Base-by-base conservation (phyloP, 2,113 vertebrate species). In the Hyperopisus bebe region DNA sequence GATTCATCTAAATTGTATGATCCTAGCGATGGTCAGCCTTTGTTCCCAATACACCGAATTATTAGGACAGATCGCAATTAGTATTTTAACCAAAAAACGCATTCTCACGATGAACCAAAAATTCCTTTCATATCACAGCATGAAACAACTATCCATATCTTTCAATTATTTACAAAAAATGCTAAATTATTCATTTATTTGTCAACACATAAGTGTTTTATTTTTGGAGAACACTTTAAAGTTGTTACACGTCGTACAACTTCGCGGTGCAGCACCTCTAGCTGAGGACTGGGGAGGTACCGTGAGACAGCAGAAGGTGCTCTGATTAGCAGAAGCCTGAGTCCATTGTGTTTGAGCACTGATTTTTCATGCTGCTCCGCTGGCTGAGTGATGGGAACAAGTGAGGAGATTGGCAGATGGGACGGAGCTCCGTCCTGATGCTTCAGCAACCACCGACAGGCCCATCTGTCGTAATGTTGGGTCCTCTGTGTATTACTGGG, bases 331-430 rank as follows among this genome's bases (percentile, higher is more conserved):
- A 90, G 90, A 85, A 90, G 86, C 91, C 86, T 66, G 80, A n/a
- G 27, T 88, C 74, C 90, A 94, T 94, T 94, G 92, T 94, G 90
- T 91, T 88, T 82, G 90, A 89, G 91, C n/a, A 47, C 91, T 90
- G 91, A 92, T 93, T 92, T 91, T 90, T 90, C 90, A 88, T 92
- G 91, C 24, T 70, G 85, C 39, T 90, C 47, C 42, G 46, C 55
- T 86, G 55, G 55, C 83, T 90, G 55, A 87, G 84, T 87, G 89
- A 46, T 15, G 88, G 15, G 27, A 88, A 86, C 92, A 92, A 91
- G 93, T 92, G 92, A 90, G 90, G 91, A 92, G 80, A 9, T 87
- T 88, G 92, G 93, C 95, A 96, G 95, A 96, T 95, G 95, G 95
- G 92, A 91, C 90, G 88, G 88, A 92, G 92, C 91, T 94, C 92